Evolutionary conservation across 2,888 invertebrate genomes (phyloP).

Genomic region (Tupiocoris notatus): DNA sequence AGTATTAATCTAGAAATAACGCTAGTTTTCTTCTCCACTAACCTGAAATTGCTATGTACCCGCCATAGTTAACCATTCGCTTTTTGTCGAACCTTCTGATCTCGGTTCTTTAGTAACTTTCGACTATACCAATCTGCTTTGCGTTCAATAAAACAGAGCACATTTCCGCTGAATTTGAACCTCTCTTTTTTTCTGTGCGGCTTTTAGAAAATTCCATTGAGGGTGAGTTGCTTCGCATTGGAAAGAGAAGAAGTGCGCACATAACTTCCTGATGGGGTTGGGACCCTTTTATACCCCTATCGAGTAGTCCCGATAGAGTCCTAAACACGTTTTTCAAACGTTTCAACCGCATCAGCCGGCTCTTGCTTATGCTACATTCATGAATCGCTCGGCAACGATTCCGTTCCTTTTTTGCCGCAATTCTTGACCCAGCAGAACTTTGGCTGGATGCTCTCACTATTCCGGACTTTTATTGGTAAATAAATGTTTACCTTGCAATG

Average conservation of each 20-base stretch:
- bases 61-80: too few relatives aligned
- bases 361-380: not conserved
- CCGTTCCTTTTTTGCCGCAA: too few relatives aligned
- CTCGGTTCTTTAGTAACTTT: not conserved
- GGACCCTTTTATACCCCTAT: not conserved
- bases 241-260: not conserved
- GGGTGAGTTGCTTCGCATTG: not conserved
- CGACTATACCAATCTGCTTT: too few relatives aligned
- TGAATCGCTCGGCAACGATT: not conserved
- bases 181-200: not conserved
- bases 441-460: too few relatives aligned
- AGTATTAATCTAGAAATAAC: too few relatives aligned
- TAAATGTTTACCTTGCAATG: too few relatives aligned
- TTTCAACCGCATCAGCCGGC: not conserved
- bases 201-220: not conserved
- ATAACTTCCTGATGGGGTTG: not conserved
- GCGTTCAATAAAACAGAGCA: not conserved
- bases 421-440: too few relatives aligned
- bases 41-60: too few relatives aligned
- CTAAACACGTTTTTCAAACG: not conserved
- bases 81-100: not conserved
- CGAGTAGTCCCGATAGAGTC: not conserved
- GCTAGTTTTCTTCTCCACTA: too few relatives aligned
- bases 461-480: too few relatives aligned
- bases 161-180: not conserved